Conservation (phyloP, 2,113 vertebrate genomes). For the Ochotona curzoniae region DNA sequence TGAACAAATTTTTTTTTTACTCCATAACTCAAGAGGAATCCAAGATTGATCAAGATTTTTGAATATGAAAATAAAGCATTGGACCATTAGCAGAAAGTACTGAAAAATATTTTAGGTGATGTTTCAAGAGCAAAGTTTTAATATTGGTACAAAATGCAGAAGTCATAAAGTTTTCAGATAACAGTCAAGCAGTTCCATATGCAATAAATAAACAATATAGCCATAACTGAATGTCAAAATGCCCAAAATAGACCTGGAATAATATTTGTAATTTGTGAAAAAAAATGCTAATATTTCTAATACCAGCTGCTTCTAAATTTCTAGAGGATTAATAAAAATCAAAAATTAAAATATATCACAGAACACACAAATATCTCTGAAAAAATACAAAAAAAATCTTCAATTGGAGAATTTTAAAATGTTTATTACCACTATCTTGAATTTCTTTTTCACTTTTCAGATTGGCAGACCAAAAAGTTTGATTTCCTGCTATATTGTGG, state of each 20-base stretch:
- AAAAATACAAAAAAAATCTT: background rate
- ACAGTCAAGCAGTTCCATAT: background rate
- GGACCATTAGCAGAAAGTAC: background rate
- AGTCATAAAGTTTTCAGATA: slow-evolving; percentile 13
- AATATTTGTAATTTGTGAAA: background rate
- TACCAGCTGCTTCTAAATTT: background rate
- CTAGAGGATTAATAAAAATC: background rate
- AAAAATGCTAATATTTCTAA: background rate
- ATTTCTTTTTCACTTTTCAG: background rate
- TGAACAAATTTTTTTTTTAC: background rate
- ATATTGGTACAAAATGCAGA: background rate
- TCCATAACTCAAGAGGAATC: background rate
- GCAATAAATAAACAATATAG: background rate
- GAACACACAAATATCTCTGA: background rate
- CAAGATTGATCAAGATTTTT: background rate
- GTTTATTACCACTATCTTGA: background rate
- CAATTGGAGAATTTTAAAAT: background rate
- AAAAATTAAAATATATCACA: background rate
- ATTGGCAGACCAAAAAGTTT: background rate
- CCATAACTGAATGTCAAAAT: background rate
- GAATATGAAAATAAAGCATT: background rate
- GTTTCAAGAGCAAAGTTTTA: background rate
- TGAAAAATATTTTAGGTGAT: background rate
- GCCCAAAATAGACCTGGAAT: background rate
- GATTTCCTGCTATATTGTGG: background rate